Evolutionary conservation across 2,888 invertebrate species (phyloP).

Genomic region (Mechanitis messenoides): DNA sequence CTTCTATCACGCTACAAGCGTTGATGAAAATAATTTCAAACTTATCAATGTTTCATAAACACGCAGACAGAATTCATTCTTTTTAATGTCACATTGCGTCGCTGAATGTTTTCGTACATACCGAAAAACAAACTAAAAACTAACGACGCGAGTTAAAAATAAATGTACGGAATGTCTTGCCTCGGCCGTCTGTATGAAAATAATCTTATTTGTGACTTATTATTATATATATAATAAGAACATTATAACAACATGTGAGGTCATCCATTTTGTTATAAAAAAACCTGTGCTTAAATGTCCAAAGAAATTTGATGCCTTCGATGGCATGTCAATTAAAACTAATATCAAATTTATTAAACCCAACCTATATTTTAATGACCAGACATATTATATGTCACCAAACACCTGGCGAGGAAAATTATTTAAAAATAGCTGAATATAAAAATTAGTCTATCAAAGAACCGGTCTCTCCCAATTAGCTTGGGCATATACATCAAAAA

Average conservation of each 20-base stretch:
- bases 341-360: neutral
- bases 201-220: neutral
- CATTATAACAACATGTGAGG: too few relatives aligned
- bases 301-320: neutral
- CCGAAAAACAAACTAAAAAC: constrained; percentile 12
- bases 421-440: constrained; percentile 4
- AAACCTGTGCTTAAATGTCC: neutral
- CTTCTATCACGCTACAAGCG: too few relatives aligned
- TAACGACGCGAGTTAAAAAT: constrained; percentile 12
- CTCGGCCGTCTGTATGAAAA: constrained; percentile 12
- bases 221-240: neutral
- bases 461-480: constrained; percentile 19
- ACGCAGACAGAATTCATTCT: constrained; percentile 4
- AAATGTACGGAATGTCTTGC: constrained; percentile 13
- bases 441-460: constrained; percentile 7
- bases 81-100: constrained; percentile 1
- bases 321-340: neutral
- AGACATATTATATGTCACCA: constrained; percentile 4
- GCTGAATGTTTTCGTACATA: neutral
- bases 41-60: neutral
- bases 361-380: neutral
- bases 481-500: constrained; percentile 9
- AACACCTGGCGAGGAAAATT: constrained; percentile 14
- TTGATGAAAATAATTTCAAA: too few relatives aligned
- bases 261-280: neutral